phyloP scores from a whole-genome alignment of 2,888 invertebrate genomes.

The Prenolepis imparis region DNA sequence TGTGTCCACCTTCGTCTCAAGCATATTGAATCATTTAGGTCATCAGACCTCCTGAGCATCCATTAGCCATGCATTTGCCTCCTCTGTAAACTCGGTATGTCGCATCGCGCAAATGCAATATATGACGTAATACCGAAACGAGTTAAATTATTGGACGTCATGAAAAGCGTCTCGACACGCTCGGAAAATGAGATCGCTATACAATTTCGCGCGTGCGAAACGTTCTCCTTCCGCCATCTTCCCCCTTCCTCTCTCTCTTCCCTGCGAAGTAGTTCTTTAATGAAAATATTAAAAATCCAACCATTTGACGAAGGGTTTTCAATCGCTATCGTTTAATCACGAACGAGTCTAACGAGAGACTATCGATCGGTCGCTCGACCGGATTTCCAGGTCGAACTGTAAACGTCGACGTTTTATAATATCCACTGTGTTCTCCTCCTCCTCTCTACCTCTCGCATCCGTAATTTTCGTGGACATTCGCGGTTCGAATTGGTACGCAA shows the following conservation, averaged over 20 bases:
- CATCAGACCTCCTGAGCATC: slow-evolving; percentile 34
- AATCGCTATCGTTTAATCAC: slow-evolving; percentile 11
- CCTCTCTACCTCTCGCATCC: no score
- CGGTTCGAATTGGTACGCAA: background rate
- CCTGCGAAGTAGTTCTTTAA: background rate
- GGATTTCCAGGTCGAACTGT: background rate
- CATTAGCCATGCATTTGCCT: slow-evolving; percentile 25
- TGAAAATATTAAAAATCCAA: background rate
- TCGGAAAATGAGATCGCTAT: background rate
- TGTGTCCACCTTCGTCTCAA: slow-evolving; percentile 30
- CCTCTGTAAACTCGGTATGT: slow-evolving; percentile 22
- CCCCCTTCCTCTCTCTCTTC: no score
- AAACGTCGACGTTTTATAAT: slow-evolving; percentile 25
- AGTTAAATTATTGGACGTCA: slow-evolving; percentile 17
- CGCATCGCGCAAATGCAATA: slow-evolving; percentile 23
- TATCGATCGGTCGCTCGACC: slow-evolving; percentile 10
- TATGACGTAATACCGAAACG: slow-evolving; percentile 23
- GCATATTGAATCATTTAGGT: slow-evolving; percentile 43
- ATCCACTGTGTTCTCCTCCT: no score
- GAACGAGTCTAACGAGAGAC: background rate
- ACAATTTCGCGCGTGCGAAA: background rate
- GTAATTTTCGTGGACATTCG: background rate
- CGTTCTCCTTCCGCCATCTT: background rate
- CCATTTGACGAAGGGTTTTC: background rate
- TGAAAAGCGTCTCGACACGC: background rate